phyloP scores from a whole-genome alignment of 2,888 invertebrate genomes.

The Anaspis maculata region DNA sequence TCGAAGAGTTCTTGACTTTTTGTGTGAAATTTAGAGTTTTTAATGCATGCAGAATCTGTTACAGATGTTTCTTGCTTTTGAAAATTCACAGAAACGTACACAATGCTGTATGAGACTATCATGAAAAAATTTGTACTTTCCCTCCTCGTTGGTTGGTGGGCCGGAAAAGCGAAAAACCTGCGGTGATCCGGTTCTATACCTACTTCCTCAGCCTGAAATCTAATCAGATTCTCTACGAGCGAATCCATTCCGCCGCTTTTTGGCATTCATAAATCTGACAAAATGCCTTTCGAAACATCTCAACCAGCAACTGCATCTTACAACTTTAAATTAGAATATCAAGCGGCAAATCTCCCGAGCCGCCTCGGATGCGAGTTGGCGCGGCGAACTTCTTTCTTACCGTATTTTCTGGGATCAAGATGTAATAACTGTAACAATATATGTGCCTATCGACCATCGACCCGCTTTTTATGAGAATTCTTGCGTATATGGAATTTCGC shows the following conservation, averaged over 20 bases:
- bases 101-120: too few species aligned
- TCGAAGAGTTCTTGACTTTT: too few species aligned
- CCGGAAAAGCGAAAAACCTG: too few species aligned
- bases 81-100: too few species aligned
- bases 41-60: conserved; percentile 3
- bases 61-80: conserved; percentile 12
- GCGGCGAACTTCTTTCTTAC: conserved; percentile 16
- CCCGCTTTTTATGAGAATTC: conserved; percentile 27
- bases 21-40: too few species aligned
- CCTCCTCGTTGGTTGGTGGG: too few species aligned
- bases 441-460: conserved; percentile 25
- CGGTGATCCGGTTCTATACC: too few species aligned
- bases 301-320: conserved; percentile 24
- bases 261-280: conserved; percentile 21
- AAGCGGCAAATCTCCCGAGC: conserved; percentile 21
- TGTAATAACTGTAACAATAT: conserved; percentile 29
- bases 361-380: conserved; percentile 15
- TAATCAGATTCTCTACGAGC: conserved; percentile 13
- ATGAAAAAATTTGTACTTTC: too few species aligned
- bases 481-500: conserved; percentile 13
- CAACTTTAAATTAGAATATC: conserved; percentile 29
- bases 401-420: conserved; percentile 27
- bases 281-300: conserved; percentile 21
- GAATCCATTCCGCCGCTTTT: conserved; percentile 10
- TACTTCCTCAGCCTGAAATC: conserved; percentile 21